Evolutionary conservation across 1,140 invertebrate genomes (phyloP).

Genomic region (Heliconius congener): DNA sequence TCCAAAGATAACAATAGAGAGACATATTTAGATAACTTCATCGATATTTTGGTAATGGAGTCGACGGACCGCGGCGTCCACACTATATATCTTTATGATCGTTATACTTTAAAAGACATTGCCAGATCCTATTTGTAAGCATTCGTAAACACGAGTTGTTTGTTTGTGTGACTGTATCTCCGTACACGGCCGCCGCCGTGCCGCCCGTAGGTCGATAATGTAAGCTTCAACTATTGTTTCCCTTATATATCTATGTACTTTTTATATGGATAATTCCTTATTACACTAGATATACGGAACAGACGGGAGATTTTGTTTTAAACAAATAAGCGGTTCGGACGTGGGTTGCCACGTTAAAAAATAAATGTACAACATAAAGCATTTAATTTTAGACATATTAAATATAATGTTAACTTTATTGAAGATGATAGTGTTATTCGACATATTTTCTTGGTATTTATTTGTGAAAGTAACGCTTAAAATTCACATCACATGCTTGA

Average conservation of each 20-base stretch:
- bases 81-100: constrained; percentile 15
- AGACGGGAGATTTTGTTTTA: constrained; percentile 57
- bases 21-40: not conserved
- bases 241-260: constrained; percentile 74
- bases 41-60: not conserved
- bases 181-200: constrained; percentile 49
- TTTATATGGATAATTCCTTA: constrained; percentile 73
- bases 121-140: constrained; percentile 70
- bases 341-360: constrained; percentile 63
- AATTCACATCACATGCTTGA: constrained; percentile 73
- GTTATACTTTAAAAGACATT: constrained; percentile 64
- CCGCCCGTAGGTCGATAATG: constrained; percentile 54
- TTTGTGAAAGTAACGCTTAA: constrained; percentile 68
- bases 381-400: constrained; percentile 81
- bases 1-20: not conserved
- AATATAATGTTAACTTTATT: constrained; percentile 77
- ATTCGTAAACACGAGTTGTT: constrained; percentile 70
- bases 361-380: constrained; percentile 77
- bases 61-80: not conserved
- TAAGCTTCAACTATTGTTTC: constrained; percentile 76
- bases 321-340: constrained; percentile 46
- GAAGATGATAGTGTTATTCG: constrained; percentile 60
- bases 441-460: constrained; percentile 68
- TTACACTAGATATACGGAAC: constrained; percentile 72
- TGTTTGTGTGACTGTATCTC: constrained; percentile 71